phyloP scores from a whole-genome alignment of 2,888 invertebrate species.

The Galerucella pusilla region DNA sequence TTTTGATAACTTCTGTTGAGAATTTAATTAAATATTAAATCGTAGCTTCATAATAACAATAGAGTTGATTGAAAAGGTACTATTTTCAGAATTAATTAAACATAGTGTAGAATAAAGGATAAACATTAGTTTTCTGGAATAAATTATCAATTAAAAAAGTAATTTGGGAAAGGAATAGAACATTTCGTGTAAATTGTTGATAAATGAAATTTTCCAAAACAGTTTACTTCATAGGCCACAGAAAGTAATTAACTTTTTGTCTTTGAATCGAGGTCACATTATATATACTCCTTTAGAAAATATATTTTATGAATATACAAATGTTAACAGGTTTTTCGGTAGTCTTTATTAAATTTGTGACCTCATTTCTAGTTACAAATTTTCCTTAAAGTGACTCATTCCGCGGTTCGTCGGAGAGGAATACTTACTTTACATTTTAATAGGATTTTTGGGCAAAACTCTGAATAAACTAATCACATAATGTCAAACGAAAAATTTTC shows the following conservation, averaged over 20 bases:
- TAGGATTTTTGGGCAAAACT: not conserved
- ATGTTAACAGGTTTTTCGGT: not conserved
- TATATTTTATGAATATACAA: not conserved
- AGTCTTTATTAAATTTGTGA: slow-evolving; percentile 4
- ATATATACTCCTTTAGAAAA: not conserved
- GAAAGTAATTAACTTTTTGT: not conserved
- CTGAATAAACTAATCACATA: not conserved
- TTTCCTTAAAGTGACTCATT: slow-evolving; percentile 1
- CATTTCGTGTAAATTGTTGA: not conserved
- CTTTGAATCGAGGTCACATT: not conserved
- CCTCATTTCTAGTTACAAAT: not conserved
- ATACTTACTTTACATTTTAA: slow-evolving; percentile 6
- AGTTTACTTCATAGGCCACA: not conserved
- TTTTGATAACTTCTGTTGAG: too few species aligned
- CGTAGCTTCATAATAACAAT: too few species aligned
- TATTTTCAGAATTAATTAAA: too few species aligned
- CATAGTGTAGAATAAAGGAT: too few species aligned
- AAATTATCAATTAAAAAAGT: not conserved
- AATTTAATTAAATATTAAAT: too few species aligned
- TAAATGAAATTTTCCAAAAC: not conserved
- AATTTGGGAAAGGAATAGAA: not conserved
- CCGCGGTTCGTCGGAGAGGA: slow-evolving; percentile 3
- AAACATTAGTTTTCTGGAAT: not conserved
- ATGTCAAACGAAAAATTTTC: not conserved
- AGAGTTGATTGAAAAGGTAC: too few species aligned